Evolutionary conservation across 2,113 vertebrate genomes (phyloP).

Genomic region (Megaleporinus macrocephalus): DNA sequence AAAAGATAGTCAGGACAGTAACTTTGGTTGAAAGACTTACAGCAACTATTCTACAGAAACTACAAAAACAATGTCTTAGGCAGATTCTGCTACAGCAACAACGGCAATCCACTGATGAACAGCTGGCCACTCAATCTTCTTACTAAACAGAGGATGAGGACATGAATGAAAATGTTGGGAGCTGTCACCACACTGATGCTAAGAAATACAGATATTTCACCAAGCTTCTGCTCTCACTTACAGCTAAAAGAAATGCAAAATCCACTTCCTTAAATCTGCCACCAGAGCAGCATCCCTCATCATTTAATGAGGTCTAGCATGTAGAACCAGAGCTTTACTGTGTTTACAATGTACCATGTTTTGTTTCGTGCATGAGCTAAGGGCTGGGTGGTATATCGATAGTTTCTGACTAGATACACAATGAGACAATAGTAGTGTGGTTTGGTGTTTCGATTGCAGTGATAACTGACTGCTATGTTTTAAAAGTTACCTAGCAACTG

Average conservation of each 20-base stretch:
- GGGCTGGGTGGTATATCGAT: too few species aligned
- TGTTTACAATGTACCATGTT: too few species aligned
- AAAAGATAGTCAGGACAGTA: constrained; percentile 24
- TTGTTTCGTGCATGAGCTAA: too few species aligned
- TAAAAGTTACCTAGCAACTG: too few species aligned
- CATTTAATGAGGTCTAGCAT: too few species aligned
- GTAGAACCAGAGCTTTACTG: too few species aligned
- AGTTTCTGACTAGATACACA: too few species aligned
- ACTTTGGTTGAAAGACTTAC: background rate
- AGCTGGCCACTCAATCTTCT: constrained; percentile 63
- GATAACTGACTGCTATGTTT: too few species aligned
- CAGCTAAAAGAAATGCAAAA: background rate
- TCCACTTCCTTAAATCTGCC: too few species aligned
- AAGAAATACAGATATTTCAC: background rate
- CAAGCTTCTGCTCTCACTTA: background rate
- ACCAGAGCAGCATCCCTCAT: too few species aligned
- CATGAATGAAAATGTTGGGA: constrained; percentile 69
- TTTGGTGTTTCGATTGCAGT: too few species aligned
- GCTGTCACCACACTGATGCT: background rate
- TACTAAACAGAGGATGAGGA: constrained; percentile 54
- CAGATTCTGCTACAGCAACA: constrained; percentile 6
- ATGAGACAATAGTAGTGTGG: too few species aligned
- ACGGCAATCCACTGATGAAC: constrained; percentile 12
- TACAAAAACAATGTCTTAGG: constrained; percentile 12
- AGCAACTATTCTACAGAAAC: background rate